Conservation (phyloP, 2,113 vertebrate species). For the Nothocercus nigrocapillus region DNA sequence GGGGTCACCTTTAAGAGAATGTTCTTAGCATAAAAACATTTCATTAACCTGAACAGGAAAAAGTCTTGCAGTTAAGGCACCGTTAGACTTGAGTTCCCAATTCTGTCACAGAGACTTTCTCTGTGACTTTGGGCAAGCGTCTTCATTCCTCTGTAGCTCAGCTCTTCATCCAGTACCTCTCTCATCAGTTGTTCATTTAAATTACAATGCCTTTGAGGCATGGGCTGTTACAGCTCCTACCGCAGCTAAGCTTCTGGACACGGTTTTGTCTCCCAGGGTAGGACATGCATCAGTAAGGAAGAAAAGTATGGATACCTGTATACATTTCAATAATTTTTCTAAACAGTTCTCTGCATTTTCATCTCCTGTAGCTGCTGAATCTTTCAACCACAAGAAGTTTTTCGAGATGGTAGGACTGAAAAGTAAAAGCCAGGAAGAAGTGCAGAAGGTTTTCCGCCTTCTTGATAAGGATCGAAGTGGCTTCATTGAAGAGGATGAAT, state of each 20-base stretch:
- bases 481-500: slow-evolving; percentile 94
- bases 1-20: neutral
- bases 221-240: neutral
- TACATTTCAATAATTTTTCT: neutral
- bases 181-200: neutral
- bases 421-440: slow-evolving; percentile 85
- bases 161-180: neutral
- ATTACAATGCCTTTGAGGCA: neutral
- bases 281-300: neutral
- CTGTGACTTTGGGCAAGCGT: slow-evolving; percentile 68
- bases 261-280: neutral
- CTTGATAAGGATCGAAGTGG: slow-evolving; percentile 93
- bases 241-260: neutral
- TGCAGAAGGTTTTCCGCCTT: slow-evolving; percentile 91
- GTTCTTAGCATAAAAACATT: neutral
- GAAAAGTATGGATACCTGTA: neutral
- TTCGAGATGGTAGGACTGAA: slow-evolving; percentile 92
- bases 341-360: neutral
- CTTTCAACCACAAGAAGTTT: slow-evolving; percentile 93
- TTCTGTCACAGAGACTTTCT: neutral
- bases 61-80: neutral
- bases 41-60: neutral
- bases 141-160: neutral
- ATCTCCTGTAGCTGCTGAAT: slow-evolving; percentile 76
- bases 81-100: neutral